These are phyloP conservation scores for Blastobasis lacticolella DNA, from an alignment of 2,888 invertebrate genomes.

Conservation along the genomic window DNA sequence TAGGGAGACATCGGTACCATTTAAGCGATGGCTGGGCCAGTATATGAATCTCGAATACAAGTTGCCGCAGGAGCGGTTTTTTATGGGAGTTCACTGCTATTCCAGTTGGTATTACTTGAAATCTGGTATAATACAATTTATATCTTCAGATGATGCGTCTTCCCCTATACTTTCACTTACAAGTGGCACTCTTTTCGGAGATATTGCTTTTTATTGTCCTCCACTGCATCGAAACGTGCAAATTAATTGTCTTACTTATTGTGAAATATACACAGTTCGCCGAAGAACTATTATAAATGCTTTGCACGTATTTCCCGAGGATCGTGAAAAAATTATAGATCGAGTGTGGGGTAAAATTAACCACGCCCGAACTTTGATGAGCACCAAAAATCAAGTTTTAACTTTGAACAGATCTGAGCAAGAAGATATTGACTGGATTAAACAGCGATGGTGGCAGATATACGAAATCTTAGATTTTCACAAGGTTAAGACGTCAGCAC, in stretches of 20 bases:
- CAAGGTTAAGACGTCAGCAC: conserved; percentile 23
- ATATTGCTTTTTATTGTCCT: conserved; percentile 5
- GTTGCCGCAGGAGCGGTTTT: conserved; percentile 2
- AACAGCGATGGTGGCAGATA: conserved; percentile 6
- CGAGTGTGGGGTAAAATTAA: background rate
- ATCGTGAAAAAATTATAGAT: background rate
- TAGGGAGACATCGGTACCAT: conserved; percentile 1
- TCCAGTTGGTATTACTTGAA: conserved; percentile 6
- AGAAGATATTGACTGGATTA: conserved; percentile 6
- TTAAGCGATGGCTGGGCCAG: conserved; percentile 2
- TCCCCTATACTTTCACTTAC: conserved; percentile 3
- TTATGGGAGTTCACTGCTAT: conserved; percentile 2
- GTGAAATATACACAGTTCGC: conserved; percentile 2
- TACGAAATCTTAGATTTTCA: conserved; percentile 2
- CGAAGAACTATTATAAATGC: conserved; percentile 1
- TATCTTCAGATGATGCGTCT: conserved; percentile 3
- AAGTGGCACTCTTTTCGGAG: conserved; percentile 7
- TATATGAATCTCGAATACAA: background rate
- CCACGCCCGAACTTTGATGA: conserved; percentile 2
- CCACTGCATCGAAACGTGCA: conserved; percentile 1
- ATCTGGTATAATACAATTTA: conserved; percentile 4
- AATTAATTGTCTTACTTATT: conserved; percentile 5
- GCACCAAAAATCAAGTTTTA: background rate
- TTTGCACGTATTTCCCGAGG: conserved; percentile 6
- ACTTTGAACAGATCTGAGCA: conserved; percentile 3